Percentiles rank a stretch among this genome's conserved stretches.
phyloP scores from a whole-genome alignment of 2,797 vertebrate genomes.

The Gymnopithys bicolor region DNA sequence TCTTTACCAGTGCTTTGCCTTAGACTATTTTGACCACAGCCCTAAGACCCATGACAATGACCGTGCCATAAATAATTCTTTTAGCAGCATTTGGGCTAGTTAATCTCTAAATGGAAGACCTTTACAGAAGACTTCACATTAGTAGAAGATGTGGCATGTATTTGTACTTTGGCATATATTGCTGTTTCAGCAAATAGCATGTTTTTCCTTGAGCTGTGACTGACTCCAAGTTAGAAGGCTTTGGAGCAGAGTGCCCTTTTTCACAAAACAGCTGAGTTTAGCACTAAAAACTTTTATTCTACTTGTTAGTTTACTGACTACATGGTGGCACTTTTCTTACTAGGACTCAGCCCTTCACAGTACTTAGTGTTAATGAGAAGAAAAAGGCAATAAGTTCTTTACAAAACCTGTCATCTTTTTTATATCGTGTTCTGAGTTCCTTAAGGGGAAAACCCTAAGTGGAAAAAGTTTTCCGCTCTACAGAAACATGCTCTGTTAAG shows the following conservation, averaged over 20 bases:
- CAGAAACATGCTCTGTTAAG: not conserved
- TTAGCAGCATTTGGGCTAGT: not conserved
- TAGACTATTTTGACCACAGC: not conserved
- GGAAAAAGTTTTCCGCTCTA: not conserved
- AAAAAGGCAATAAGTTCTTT: not conserved
- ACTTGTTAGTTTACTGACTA: not conserved
- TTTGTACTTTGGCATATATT: not conserved
- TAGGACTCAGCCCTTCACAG: not conserved
- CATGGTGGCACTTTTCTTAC: not conserved
- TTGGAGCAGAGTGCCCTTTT: not conserved
- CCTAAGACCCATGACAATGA: not conserved
- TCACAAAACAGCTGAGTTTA: not conserved
- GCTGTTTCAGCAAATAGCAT: not conserved
- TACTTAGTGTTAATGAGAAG: rapidly evolving
- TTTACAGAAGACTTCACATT: not conserved
- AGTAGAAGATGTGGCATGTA: not conserved
- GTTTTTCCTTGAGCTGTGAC: not conserved
- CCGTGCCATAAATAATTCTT: not conserved
- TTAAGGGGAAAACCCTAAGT: not conserved
- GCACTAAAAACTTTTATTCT: not conserved
- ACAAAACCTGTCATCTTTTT: not conserved
- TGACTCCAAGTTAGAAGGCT: not conserved
- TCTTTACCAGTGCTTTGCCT: not conserved
- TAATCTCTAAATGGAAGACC: not conserved
- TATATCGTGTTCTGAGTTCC: not conserved